A percentile compares a stretch with the other conserved stretches of the same genome.
phyloP scores from a whole-genome alignment of 2,113 vertebrate species.

The Halcyon senegalensis region DNA sequence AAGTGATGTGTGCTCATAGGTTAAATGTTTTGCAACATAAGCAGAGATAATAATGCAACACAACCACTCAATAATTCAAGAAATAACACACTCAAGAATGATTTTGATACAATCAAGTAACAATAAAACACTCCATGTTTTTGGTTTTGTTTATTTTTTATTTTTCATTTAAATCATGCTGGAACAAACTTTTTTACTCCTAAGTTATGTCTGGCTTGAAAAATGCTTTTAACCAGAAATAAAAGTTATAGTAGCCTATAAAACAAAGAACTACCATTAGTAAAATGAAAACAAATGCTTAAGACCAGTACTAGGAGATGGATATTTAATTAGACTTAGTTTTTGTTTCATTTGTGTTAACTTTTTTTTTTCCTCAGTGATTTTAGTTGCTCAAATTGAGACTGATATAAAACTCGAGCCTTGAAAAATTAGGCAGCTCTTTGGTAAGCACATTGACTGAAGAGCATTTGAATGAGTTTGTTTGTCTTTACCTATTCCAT shows the following conservation, averaged over 20 bases:
- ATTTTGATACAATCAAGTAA: background rate
- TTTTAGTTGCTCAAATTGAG: background rate
- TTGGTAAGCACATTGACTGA: background rate
- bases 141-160: too few species aligned
- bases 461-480: background rate
- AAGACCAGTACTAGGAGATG: background rate
- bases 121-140: background rate
- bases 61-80: background rate
- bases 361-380: background rate
- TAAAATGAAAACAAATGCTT: background rate
- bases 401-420: background rate
- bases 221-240: background rate
- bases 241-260: background rate
- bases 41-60: background rate
- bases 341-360: background rate
- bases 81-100: background rate
- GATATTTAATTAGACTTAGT: background rate
- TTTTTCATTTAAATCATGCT: background rate
- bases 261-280: background rate
- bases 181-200: background rate
- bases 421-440: background rate
- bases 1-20: slow-evolving; percentile 91
- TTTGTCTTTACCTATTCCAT: background rate
- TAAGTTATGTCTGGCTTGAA: background rate
- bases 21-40: background rate